A percentile compares a stretch with the other conserved stretches of the same genome.
These are phyloP conservation scores for Tympanoctomys barrerae DNA, from an alignment of 2,797 vertebrate genomes.

Conservation along the genomic window DNA sequence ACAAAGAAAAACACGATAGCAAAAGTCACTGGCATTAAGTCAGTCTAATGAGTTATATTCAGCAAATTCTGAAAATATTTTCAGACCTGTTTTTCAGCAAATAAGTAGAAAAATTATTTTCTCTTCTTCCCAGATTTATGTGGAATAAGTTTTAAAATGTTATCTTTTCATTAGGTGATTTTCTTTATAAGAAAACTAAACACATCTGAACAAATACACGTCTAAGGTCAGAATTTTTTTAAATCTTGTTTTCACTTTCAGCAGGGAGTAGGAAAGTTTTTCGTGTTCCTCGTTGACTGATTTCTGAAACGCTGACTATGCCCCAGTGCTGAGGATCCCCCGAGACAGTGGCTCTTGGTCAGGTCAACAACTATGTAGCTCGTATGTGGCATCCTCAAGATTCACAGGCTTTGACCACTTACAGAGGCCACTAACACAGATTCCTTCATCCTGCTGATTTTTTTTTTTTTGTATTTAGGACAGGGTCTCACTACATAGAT, in stretches of 20 bases:
- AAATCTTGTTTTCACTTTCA: neutral
- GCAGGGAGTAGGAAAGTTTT: neutral
- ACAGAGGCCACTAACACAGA: neutral
- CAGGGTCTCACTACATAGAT: no score
- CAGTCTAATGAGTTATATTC: neutral
- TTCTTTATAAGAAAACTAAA: neutral
- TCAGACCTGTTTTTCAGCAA: conserved; percentile 22
- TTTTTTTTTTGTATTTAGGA: no score
- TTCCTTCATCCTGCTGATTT: neutral
- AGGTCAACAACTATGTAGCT: neutral
- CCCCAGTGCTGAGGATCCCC: neutral
- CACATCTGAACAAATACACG: neutral
- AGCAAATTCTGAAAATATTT: conserved; percentile 56
- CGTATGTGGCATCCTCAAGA: neutral
- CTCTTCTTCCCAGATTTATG: neutral
- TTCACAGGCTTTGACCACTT: neutral
- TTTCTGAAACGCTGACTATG: neutral
- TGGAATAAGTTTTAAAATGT: neutral
- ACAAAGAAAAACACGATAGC: neutral
- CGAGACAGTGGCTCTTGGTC: neutral
- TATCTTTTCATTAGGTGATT: neutral
- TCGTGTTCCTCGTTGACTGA: neutral
- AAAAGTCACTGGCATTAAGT: neutral
- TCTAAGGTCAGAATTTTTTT: neutral
- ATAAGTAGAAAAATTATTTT: neutral